Evolutionary conservation across 1,140 invertebrate species (phyloP), one percentile per base, ranked within the genome.

Genomic region (Helicoverpa armigera): DNA sequence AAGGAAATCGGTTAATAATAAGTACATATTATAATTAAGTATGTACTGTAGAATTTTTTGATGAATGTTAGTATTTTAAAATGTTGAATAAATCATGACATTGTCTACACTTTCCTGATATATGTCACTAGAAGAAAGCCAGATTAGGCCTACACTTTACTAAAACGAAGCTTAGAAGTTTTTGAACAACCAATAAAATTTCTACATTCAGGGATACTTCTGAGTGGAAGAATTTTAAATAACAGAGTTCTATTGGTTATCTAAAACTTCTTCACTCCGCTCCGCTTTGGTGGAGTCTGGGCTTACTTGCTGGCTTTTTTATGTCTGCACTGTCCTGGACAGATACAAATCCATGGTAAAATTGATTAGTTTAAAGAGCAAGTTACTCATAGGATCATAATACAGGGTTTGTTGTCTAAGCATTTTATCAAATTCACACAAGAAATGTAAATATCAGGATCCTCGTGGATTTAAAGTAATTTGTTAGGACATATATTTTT

Each of bases 321-420:
- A n/a, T n/a, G 5, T 43, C 35, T 43, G 5, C 7, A 1, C 35
- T 43, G 35, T 43, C 35, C 35, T 43, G 35, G 56, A 79, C 35
- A 63, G 50, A 61, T 65, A 48, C 4, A 56, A 43, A 53, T 43
- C 43, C 29, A n/a, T 14, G 14, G 18, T 48, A 73, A 35, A 50
- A 54, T 43, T 16, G 12, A 31, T 60, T 43, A 67, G 48, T 50
- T 56, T 48, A 69, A 67, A 43, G 72, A 79, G 63, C 72, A 83
- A 70, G 58, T 79, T 81, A 73, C 80, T 29, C 60, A 79, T 87
- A 89, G 89, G 89, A 90, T 90, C 89, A 82, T 82, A 29, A 90
- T 89, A 90, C 89, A 90, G 89, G 89, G 89, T 90, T 79, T 80
- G 76, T 84, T 86, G 78, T 80, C 77, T 89, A 85, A 87, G 84